A percentile compares a stretch with the other conserved stretches of the same genome.
Evolutionary conservation across 2,113 vertebrate genomes (phyloP).

Genomic region (Protobothrops flavoviridis): DNA sequence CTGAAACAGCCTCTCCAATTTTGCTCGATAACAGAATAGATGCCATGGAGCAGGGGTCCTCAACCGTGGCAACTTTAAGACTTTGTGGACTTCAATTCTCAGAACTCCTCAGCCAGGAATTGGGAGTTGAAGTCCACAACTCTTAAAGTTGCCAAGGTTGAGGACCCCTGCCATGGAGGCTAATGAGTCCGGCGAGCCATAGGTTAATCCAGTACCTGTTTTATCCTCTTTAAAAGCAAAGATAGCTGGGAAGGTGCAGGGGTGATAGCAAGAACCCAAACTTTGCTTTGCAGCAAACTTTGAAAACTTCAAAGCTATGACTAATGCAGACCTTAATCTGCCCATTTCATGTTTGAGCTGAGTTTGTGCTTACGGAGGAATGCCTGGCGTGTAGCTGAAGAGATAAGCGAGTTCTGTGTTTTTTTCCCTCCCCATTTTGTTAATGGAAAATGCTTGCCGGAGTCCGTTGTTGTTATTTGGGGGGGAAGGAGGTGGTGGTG

Average conservation of each 20-base stretch:
- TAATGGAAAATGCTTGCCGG: slow-evolving; percentile 3
- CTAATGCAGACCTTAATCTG: slow-evolving; percentile 1
- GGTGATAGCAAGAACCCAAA: background rate
- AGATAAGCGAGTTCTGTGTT: background rate
- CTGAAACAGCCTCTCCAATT: background rate
- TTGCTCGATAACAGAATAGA: background rate
- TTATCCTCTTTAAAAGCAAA: background rate
- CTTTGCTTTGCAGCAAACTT: background rate
- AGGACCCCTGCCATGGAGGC: no score
- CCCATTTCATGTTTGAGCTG: slow-evolving; percentile 14
- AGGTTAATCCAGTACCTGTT: background rate
- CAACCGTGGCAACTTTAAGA: no score
- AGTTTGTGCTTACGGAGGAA: background rate
- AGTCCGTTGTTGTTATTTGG: background rate
- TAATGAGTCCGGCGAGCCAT: background rate
- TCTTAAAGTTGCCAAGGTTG: no score
- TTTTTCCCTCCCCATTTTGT: background rate
- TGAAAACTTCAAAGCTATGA: background rate
- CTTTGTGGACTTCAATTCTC: no score
- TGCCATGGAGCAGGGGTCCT: background rate
- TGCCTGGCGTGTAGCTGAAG: background rate
- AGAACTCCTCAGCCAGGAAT: no score
- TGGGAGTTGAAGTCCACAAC: no score
- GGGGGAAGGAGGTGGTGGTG: no score
- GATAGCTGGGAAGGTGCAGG: background rate